phyloP scores from a whole-genome alignment of 1,140 invertebrate genomes.

The Sitodiplosis mosellana region DNA sequence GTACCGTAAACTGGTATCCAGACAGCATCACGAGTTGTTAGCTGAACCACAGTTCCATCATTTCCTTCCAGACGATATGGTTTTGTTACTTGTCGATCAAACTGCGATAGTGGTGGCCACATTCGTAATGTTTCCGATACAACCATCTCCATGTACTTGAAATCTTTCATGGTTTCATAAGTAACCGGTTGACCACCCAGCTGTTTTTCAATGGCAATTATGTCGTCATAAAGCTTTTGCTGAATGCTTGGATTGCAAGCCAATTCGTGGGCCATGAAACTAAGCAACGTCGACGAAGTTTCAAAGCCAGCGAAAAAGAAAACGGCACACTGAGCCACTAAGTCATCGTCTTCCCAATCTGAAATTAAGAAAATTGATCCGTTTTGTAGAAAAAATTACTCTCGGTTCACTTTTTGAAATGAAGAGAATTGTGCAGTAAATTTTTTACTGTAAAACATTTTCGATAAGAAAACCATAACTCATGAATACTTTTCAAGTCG shows the following conservation, averaged over 20 bases:
- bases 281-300: conserved; percentile 16
- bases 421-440: too few relatives aligned
- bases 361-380: not conserved
- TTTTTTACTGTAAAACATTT: too few relatives aligned
- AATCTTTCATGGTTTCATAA: conserved; percentile 20
- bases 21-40: conserved; percentile 13
- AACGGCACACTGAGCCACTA: conserved; percentile 12
- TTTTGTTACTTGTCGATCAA: conserved; percentile 26
- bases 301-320: conserved; percentile 23
- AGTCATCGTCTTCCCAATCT: conserved; percentile 8
- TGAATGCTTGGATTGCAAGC: conserved; percentile 33
- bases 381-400: too few relatives aligned
- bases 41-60: conserved; percentile 3
- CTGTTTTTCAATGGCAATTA: conserved; percentile 9
- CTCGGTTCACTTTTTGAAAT: too few relatives aligned
- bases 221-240: conserved; percentile 24
- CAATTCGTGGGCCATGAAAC: conserved; percentile 25
- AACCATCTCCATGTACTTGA: conserved; percentile 24
- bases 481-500: too few relatives aligned
- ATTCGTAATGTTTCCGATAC: conserved; percentile 31
- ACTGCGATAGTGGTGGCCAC: conserved; percentile 32
- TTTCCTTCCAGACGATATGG: conserved; percentile 6
- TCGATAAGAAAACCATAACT: too few relatives aligned
- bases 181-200: conserved; percentile 8
- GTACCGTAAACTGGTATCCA: conserved; percentile 21